Base-by-base conservation (phyloP, 1,140 invertebrate species). In the Papilio polyxenes region DNA sequence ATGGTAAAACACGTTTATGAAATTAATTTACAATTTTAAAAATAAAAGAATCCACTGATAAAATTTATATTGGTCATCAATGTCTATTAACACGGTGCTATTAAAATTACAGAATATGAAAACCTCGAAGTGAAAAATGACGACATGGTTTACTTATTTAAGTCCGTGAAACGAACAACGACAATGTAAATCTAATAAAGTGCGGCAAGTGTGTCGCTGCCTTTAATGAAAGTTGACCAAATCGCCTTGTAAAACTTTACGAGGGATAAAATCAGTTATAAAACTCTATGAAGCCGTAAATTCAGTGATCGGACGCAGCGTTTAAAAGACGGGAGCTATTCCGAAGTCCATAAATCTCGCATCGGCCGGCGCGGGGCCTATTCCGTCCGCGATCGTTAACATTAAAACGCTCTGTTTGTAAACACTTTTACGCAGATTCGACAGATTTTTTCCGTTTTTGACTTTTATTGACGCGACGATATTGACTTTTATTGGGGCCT, bases 261-360 rank as follows among this genome's bases (percentile, higher is more conserved):
- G 90, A 90, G 82, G 87, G 89, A 93, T 92, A 92, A 92, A 92
- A 92, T 92, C 91, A 92, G 90, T 91, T 92, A 92, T 92, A 93
- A 93, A 92, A 93, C 87, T 88, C 85, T 92, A 92, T 90, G 86
- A 88, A 90, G 89, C 82, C 87, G 90, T 91, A 92, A 92, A 92
- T 91, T 87, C 81, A 83, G 85, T 83, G 86, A 89, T 87, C 87
- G 85, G 83, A 82, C 83, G 84, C 83, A 85, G 78, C 86, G 85
- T 87, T 89, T 87, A 87, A 89, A 87, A 89, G 88, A 90, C 90
- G 89, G 90, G 87, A 90, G 91, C 90, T 87, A 89, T 89, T 90
- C 84, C 85, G 86, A 81, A 90, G 85, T 91, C 83, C 82, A 92
- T 92, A 93, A 93, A 93, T 93, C 91, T 92, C 86, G 75, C 80